phyloP scores from a whole-genome alignment of 2,797 vertebrate species.

The Pseudochaenichthys georgianus region DNA sequence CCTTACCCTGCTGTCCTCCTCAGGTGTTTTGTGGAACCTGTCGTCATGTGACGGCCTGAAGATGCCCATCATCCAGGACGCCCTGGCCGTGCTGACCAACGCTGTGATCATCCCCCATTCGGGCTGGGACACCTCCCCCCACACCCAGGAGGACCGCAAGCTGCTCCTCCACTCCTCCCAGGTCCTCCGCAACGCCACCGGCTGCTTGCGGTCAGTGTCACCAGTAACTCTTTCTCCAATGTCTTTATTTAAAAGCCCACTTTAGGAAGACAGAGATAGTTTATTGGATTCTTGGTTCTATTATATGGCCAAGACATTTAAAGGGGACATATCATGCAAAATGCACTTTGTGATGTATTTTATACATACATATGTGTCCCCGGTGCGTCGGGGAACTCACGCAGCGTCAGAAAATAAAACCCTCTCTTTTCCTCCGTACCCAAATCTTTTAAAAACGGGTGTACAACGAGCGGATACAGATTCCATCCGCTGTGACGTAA shows the following conservation, averaged over 20 bases:
- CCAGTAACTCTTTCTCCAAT: background rate
- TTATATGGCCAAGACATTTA: background rate
- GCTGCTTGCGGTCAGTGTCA: constrained; percentile 91
- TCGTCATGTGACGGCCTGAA: constrained; percentile 98
- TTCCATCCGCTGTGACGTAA: no score
- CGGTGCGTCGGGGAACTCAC: no score
- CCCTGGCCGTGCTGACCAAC: constrained; percentile 96
- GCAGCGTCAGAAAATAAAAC: no score
- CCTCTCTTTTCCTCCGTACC: no score
- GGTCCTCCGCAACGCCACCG: constrained; percentile 98
- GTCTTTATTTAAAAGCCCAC: background rate
- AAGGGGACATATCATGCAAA: no score
- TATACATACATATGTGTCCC: no score
- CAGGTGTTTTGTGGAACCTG: constrained; percentile 94
- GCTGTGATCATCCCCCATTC: constrained; percentile 99
- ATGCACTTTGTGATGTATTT: no score
- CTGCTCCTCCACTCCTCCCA: constrained; percentile 97
- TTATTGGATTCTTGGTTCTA: no score
- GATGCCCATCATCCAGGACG: constrained; percentile 99
- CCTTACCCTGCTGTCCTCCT: constrained; percentile 4
- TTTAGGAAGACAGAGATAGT: no score
- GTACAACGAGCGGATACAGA: no score
- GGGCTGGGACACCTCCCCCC: constrained; percentile 95
- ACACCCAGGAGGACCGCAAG: constrained; percentile 95
- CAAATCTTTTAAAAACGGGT: no score